A percentile compares a stretch with the other conserved stretches of the same genome.
phyloP scores from a whole-genome alignment of 2,113 vertebrate species.

The Oenanthe melanoleuca region DNA sequence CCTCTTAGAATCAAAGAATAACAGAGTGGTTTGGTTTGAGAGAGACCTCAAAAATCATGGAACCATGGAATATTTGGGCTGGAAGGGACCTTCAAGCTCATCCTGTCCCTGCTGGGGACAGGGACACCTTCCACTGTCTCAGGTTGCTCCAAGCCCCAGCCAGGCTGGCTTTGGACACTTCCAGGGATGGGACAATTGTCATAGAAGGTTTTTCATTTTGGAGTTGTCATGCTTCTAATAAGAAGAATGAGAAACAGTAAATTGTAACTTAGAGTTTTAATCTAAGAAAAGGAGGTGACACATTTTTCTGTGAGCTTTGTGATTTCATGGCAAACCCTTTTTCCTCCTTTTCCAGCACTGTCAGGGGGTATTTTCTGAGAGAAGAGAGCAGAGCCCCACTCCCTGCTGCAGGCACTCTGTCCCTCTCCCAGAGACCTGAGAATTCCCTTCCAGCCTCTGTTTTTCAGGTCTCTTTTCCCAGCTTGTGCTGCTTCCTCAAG shows the following conservation, averaged over 20 bases:
- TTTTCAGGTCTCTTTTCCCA: neutral
- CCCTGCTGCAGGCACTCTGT: neutral
- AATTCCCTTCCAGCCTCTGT: neutral
- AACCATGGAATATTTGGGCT: neutral
- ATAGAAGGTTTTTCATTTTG: neutral
- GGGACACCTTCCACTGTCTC: neutral
- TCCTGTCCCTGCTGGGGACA: neutral
- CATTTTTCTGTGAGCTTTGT: neutral
- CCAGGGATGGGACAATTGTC: neutral
- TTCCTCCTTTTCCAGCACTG: neutral
- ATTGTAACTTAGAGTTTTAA: neutral
- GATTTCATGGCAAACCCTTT: neutral
- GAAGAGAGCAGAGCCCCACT: neutral
- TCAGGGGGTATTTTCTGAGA: neutral
- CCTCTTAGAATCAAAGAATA: no score
- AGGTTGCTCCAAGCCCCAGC: accelerated
- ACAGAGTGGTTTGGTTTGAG: neutral
- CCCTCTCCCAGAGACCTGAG: neutral
- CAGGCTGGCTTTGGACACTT: accelerated
- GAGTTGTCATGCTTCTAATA: neutral
- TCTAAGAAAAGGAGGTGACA: neutral
- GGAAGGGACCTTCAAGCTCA: neutral
- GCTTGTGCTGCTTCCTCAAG: neutral
- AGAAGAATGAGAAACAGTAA: neutral
- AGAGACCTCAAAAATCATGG: neutral